A percentile compares a stretch with the other conserved stretches of the same genome.
These are phyloP conservation scores for Nemurella pictetii DNA, from an alignment of 2,888 invertebrate genomes.

Conservation along the genomic window DNA sequence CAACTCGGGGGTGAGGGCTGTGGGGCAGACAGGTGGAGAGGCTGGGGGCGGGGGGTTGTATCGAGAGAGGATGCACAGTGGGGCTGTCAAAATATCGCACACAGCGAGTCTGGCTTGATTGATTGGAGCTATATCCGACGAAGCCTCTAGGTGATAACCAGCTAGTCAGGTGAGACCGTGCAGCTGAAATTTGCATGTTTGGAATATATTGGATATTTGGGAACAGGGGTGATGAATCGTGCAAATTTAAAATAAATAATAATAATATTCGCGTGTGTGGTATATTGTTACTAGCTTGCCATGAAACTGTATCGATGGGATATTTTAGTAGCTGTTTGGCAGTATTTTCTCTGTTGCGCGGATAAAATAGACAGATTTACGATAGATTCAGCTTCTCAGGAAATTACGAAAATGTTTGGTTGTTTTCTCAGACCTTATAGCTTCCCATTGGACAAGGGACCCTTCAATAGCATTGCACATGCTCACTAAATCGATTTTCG, in stretches of 20 bases:
- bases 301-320: not conserved
- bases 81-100: not conserved
- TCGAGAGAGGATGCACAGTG: not conserved
- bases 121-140: slow-evolving; percentile 1
- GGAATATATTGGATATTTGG: not conserved
- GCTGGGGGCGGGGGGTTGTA: slow-evolving; percentile 1
- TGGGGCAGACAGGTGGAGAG: not conserved
- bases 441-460: not conserved
- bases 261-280: not conserved
- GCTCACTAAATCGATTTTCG: no score
- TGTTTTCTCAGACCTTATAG: not conserved
- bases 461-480: no score
- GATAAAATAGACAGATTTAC: not conserved
- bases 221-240: slow-evolving; percentile 1
- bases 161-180: not conserved
- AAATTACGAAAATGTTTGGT: not conserved
- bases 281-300: not conserved
- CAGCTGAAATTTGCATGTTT: not conserved
- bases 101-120: not conserved
- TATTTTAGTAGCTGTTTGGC: not conserved
- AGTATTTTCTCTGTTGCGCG: not conserved
- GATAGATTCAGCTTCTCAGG: not conserved
- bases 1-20: not conserved
- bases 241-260: not conserved
- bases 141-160: not conserved